phyloP scores from a whole-genome alignment of 2,113 vertebrate species.

The Urocitellus parryii region DNA sequence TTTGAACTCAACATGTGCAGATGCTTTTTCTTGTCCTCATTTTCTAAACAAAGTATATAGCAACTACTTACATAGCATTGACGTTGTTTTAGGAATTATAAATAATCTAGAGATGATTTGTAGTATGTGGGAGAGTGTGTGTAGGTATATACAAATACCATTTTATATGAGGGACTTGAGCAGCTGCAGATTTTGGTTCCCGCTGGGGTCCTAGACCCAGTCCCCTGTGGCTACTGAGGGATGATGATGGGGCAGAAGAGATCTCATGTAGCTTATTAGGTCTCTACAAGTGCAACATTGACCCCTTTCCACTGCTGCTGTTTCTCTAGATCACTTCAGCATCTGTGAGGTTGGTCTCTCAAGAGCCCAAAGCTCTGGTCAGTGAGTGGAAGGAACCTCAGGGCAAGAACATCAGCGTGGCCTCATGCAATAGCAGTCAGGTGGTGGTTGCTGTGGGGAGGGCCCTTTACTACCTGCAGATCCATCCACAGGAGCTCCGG shows the following conservation, averaged over 20 bases:
- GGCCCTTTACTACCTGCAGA: slow-evolving; percentile 97
- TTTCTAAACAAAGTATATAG: neutral
- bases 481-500: slow-evolving; percentile 95
- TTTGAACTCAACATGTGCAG: neutral
- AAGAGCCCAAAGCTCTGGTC: slow-evolving; percentile 96
- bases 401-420: slow-evolving; percentile 97
- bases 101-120: too few species aligned
- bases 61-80: neutral
- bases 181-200: neutral
- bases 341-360: slow-evolving; percentile 96
- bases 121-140: neutral
- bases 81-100: neutral
- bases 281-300: too few species aligned
- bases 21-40: neutral
- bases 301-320: neutral
- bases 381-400: slow-evolving; percentile 99
- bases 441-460: slow-evolving; percentile 97
- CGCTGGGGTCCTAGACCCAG: neutral
- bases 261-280: neutral
- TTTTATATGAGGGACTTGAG: neutral
- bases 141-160: neutral
- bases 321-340: slow-evolving; percentile 95
- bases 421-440: slow-evolving; percentile 97
- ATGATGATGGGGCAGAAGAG: neutral
- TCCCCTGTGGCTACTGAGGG: neutral